phyloP scores from a whole-genome alignment of 2,888 invertebrate species.

The Dryobota labecula region DNA sequence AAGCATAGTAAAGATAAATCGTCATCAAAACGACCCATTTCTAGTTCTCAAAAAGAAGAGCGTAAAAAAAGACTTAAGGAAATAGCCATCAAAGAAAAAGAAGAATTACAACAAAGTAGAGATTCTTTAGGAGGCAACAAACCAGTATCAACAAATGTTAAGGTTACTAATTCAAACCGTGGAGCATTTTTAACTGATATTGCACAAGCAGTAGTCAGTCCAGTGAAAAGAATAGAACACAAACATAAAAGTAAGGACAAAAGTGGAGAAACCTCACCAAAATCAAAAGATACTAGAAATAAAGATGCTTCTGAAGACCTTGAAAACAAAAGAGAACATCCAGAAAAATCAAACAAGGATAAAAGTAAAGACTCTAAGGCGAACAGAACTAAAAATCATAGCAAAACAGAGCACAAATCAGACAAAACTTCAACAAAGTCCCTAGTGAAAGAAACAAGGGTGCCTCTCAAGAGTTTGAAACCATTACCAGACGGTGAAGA shows the following conservation, averaged over 20 bases:
- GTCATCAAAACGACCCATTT: slow-evolving; percentile 72
- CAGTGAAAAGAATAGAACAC: slow-evolving; percentile 73
- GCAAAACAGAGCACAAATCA: slow-evolving; percentile 42
- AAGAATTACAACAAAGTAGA: slow-evolving; percentile 66
- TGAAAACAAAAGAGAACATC: slow-evolving; percentile 60
- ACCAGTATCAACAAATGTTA: slow-evolving; percentile 77
- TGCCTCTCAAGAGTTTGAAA: slow-evolving; percentile 77
- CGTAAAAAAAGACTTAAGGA: slow-evolving; percentile 88
- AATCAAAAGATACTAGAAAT: slow-evolving; percentile 40
- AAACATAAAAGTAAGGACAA: slow-evolving; percentile 56
- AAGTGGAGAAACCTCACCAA: slow-evolving; percentile 50
- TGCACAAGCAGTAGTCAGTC: slow-evolving; percentile 71
- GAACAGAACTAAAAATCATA: slow-evolving; percentile 51
- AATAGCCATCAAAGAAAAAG: slow-evolving; percentile 82
- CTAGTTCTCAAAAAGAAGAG: slow-evolving; percentile 82
- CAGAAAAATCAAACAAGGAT: slow-evolving; percentile 51
- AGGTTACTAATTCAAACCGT: slow-evolving; percentile 88
- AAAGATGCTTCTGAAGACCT: slow-evolving; percentile 51
- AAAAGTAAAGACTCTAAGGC: slow-evolving; percentile 54
- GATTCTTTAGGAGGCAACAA: slow-evolving; percentile 69
- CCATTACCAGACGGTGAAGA: slow-evolving; percentile 74
- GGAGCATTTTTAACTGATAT: slow-evolving; percentile 89
- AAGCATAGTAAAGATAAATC: slow-evolving; percentile 72
- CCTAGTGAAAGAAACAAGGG: slow-evolving; percentile 63
- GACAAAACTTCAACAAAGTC: slow-evolving; percentile 41